phyloP scores from a whole-genome alignment of 1,140 invertebrate species.

The Grapholita molesta region DNA sequence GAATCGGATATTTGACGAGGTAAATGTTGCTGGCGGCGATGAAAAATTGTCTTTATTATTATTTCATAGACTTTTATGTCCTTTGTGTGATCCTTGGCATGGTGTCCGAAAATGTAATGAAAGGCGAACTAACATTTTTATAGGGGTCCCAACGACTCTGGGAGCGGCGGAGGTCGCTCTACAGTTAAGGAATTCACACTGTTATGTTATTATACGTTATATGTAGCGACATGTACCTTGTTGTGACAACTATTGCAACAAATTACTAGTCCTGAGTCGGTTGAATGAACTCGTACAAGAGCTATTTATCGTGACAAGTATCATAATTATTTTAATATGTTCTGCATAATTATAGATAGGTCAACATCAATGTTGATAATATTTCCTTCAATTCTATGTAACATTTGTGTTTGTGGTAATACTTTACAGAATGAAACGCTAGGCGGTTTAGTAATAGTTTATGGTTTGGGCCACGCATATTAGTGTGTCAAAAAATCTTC shows the following conservation, averaged over 20 bases:
- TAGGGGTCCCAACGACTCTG: slow-evolving; percentile 72
- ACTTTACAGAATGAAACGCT: too few relatives aligned
- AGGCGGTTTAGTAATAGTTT: too few relatives aligned
- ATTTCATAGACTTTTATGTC: slow-evolving; percentile 35
- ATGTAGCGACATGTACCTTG: slow-evolving; percentile 61
- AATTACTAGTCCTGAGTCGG: slow-evolving; percentile 36
- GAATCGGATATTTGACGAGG: slow-evolving; percentile 56
- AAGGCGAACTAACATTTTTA: slow-evolving; percentile 75
- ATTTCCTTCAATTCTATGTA: too few relatives aligned
- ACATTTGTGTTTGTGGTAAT: too few relatives aligned
- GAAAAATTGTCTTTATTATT: slow-evolving; percentile 31
- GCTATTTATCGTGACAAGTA: background rate
- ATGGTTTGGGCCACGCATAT: too few relatives aligned
- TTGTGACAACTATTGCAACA: slow-evolving; percentile 56
- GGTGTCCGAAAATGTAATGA: slow-evolving; percentile 67
- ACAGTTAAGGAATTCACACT: slow-evolving; percentile 74
- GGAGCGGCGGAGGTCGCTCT: slow-evolving; percentile 63
- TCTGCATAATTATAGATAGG: too few relatives aligned
- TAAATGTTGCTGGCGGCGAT: slow-evolving; percentile 33
- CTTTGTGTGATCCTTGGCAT: slow-evolving; percentile 25
- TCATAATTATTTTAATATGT: background rate
- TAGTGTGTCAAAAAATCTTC: too few relatives aligned
- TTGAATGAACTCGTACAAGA: background rate
- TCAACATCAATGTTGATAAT: too few relatives aligned
- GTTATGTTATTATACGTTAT: too few relatives aligned